Evolutionary conservation across 2,113 vertebrate genomes (phyloP), one percentile per base, ranked within the genome.

Genomic region (Tinamus guttatus): DNA sequence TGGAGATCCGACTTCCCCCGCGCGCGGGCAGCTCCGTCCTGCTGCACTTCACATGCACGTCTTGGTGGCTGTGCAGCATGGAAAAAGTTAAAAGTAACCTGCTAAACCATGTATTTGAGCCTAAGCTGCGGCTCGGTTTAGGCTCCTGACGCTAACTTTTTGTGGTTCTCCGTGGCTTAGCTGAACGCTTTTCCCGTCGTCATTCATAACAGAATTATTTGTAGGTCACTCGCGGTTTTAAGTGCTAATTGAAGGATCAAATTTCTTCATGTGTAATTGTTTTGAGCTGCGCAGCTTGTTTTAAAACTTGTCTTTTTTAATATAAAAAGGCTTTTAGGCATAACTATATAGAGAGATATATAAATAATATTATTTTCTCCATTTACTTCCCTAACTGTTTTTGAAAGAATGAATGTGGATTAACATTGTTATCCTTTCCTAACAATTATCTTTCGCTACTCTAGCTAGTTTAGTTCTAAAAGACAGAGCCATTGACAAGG

Each of bases 391-490:
- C 96, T 98, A 97, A 97, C 97, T 98, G 97, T 98, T 98, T 98
- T 98, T 98, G 98, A 97, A 98, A 97, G 97, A 97, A 93, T 97
- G 97, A 98, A 98, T 98, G 98, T 98, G 98, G 97, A 98, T 98
- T 98, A 98, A 98, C 98, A 96, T 95, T 98, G 98, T 98, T 98
- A 98, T 97, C 98, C 98, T 97, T 98, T 96, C 97, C 97, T 98
- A 97, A 98, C 98, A 98, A 98, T 98, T 98, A 98, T 98, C 97
- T 98, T 98, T 98, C 96, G 97, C 97, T 98, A 98, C 98, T 98
- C 97, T 98, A 98, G 98, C 98, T 97, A 98, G 96, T 98, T 98
- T 98, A 97, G 98, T 98, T 98, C 97, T 98, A 98, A 98, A 98
- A 98, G 98, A 98, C 96, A 98, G 97, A 96, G 77, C 97, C 97